Evolutionary conservation across 1,140 invertebrate species (phyloP), one percentile per base, ranked within the genome.

Genomic region (Drosophila micromelanica): DNA sequence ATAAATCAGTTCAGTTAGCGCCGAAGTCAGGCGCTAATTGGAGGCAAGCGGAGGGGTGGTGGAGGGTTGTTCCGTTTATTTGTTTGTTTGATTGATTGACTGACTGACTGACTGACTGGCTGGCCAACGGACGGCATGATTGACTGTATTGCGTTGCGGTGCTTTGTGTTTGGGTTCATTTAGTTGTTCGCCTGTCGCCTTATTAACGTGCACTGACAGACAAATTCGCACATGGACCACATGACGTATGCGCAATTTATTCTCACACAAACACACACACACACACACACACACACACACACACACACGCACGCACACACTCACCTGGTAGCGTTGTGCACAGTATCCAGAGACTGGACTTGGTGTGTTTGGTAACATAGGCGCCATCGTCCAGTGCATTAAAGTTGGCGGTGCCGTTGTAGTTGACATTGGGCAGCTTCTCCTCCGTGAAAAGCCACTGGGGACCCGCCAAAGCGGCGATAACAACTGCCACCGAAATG

Each of bases 381-480:
- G 80, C 89, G 38, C 91, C 91, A 63, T 92, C 91, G 61, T 92
- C 91, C 45, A 82, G 43, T 5, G 76, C 81, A 73, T 92, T 91
- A 30, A 90, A 91, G 38, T 92, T 92, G 27, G 91, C 79, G 7
- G 91, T 92, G 5, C 91, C 91, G 65, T 92, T 92, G 52, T 91
- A 92, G 40, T 90, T 89, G 13, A 48, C 54, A 65, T 92, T 92
- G 43, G 90, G 80, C 17, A 91, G 40, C 75, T 91, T 92, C 51
- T 92, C 91, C 76, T 92, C 91, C 5, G 91, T 92, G 11, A 90
- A 91, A 15, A 92, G 86, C 91, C 91, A 92, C 30, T 92, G 91
- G 20, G 91, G 91, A 7, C 91, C 91, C 3, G 91, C 91, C 15
- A 92, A 17, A 5, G 91, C 90, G 13, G 91, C 91, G 35, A 92